Base-by-base conservation (phyloP, 2,113 vertebrate species). In the Sclerurus mexicanus region DNA sequence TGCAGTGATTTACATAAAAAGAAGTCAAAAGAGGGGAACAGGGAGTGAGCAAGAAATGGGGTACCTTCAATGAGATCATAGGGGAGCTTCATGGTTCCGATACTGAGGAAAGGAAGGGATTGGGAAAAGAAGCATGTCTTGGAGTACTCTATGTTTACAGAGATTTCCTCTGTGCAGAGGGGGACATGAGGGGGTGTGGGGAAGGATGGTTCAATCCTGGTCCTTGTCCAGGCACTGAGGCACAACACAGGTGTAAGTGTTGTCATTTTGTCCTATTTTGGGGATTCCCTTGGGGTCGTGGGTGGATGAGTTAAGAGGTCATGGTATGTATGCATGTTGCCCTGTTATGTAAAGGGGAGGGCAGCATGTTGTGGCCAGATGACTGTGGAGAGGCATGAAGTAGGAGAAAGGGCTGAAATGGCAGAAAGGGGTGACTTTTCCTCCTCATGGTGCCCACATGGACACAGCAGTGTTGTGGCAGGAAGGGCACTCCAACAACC, bases 361-460 rank as follows among this genome's bases (percentile, higher is more conserved):
- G 47, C 31, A 71, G 47, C 2, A 1, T 30, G 5, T 14, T 0
- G 0, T 2, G 14, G 13, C 18, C 2, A 6, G 12, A 62, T 52
- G 46, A 20, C 63, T 47, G 47, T 0, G 1, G 33, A 78, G 31
- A 78, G 18, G 12, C 16, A 24, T 9, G 64, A 94, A 62, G n/a
- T 2, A 1, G 47, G 35, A 72, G 40, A 27, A 90, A 60, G 4
- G 30, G 13, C 17, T 62, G 25, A 75, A 69, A 24, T 2, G 1
- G 47, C 33, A 72, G 37, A 31, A 90, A 60, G 3, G 30, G 10
- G 4, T 49, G 39, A 5, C 40, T 78, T 66, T 40, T 37, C 16
- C 19, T 33, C 5, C 13, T 40, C 30, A 19, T 33, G 16, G 31
- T 68, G 24, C 28, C 21, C 24, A 30, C 6, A 12, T 2, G 18